A percentile compares a stretch with the other conserved stretches of the same genome.
Conservation (phyloP, 2,797 vertebrate genomes). For the Platalea minor region DNA sequence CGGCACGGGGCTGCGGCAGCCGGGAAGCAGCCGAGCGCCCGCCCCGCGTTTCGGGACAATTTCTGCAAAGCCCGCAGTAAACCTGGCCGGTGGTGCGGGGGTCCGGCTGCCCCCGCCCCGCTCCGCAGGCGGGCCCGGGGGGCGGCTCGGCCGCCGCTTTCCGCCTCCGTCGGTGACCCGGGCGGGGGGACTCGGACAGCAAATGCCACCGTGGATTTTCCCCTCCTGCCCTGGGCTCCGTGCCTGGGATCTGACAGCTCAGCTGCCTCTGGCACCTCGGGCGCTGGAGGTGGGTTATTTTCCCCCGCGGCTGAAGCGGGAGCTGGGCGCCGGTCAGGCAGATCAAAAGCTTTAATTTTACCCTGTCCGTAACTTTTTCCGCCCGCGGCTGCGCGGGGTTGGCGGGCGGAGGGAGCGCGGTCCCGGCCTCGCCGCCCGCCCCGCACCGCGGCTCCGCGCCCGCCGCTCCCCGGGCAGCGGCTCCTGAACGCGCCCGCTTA, state of each 20-base stretch:
- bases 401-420: neutral
- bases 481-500: neutral
- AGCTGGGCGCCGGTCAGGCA: neutral
- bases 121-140: neutral
- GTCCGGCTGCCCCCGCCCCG: too few relatives aligned
- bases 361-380: neutral
- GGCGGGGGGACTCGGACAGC: neutral
- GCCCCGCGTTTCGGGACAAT: too few relatives aligned
- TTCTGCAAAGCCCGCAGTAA: neutral
- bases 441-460: neutral
- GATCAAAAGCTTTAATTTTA: neutral
- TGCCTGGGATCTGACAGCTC: conserved; percentile 34
- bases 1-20: too few relatives aligned
- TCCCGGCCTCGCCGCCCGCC: too few relatives aligned
- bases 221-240: neutral
- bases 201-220: neutral
- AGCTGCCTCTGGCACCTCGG: neutral
- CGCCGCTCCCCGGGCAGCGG: neutral
- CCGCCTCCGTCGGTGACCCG: neutral
- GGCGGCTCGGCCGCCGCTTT: neutral
- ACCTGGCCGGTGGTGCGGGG: accelerated
- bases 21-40: neutral
- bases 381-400: neutral
- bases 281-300: neutral
- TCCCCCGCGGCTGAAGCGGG: neutral